Conservation (phyloP, 2,888 invertebrate genomes). For the Eilema depressum region DNA sequence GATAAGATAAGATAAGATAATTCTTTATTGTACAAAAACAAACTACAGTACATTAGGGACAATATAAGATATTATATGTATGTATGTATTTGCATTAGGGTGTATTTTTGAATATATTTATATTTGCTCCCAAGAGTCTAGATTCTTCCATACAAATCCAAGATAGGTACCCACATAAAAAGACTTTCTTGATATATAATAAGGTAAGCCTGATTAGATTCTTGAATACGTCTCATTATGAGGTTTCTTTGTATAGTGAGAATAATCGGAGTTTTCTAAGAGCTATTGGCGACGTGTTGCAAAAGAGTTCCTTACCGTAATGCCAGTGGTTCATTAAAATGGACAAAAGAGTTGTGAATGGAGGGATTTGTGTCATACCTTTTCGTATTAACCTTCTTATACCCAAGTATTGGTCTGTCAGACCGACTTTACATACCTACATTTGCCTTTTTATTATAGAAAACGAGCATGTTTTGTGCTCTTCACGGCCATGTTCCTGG, state of each 20-base stretch:
- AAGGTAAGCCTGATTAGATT: slow-evolving; percentile 2
- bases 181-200: not conserved
- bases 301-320: not conserved
- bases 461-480: too few species aligned
- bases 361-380: not conserved
- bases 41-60: too few species aligned
- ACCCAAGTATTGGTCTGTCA: not conserved
- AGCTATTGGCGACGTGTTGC: not conserved
- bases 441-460: too few species aligned
- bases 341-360: not conserved
- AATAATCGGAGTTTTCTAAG: not conserved
- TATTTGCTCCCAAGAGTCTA: too few species aligned
- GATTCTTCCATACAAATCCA: not conserved
- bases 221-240: not conserved
- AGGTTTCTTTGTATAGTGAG: not conserved
- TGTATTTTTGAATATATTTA: too few species aligned
- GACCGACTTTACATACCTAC: too few species aligned
- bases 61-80: too few species aligned
- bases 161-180: not conserved
- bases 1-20: too few species aligned
- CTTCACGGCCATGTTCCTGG: too few species aligned
- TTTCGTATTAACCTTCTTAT: not conserved
- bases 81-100: too few species aligned
- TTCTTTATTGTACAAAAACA: too few species aligned
- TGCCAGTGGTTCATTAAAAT: not conserved